phyloP scores from a whole-genome alignment of 2,888 invertebrate species.

The Arctia plantaginis region DNA sequence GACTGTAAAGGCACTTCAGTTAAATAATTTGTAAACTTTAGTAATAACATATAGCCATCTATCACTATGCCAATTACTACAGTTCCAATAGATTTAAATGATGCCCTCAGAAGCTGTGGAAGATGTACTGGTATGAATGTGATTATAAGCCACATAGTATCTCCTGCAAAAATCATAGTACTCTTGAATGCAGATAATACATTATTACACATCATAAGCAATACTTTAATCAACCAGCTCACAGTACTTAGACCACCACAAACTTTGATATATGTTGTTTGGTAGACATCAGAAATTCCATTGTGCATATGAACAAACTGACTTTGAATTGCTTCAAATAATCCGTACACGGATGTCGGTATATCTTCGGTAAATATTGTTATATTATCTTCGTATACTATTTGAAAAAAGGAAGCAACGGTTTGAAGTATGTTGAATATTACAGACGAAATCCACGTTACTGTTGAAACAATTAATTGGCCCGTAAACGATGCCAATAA shows the following conservation, averaged over 20 bases:
- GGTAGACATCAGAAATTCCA: constrained; percentile 51
- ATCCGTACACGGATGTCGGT: constrained; percentile 62
- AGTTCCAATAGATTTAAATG: constrained; percentile 58
- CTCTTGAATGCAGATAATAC: constrained; percentile 66
- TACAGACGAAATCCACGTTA: constrained; percentile 59
- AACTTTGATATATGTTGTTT: constrained; percentile 54
- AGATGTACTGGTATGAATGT: constrained; percentile 79
- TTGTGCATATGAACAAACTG: constrained; percentile 57
- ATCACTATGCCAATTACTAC: constrained; percentile 54
- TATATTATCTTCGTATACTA: constrained; percentile 80
- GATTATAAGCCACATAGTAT: constrained; percentile 75
- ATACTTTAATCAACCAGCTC: constrained; percentile 56
- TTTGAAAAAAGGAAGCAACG: constrained; percentile 70
- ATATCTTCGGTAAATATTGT: constrained; percentile 75
- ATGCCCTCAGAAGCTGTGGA: constrained; percentile 65
- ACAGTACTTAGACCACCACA: constrained; percentile 50
- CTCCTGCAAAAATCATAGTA: constrained; percentile 69
- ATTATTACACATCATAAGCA: constrained; percentile 63
- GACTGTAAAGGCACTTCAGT: constrained; percentile 83
- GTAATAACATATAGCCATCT: constrained; percentile 70
- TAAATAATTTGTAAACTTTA: constrained; percentile 77
- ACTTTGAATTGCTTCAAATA: constrained; percentile 45
- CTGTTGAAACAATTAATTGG: constrained; percentile 69
- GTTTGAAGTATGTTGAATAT: constrained; percentile 56
- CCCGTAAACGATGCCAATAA: constrained; percentile 71